phyloP scores from a whole-genome alignment of 2,113 vertebrate species.

The Pseudopipra pipra region DNA sequence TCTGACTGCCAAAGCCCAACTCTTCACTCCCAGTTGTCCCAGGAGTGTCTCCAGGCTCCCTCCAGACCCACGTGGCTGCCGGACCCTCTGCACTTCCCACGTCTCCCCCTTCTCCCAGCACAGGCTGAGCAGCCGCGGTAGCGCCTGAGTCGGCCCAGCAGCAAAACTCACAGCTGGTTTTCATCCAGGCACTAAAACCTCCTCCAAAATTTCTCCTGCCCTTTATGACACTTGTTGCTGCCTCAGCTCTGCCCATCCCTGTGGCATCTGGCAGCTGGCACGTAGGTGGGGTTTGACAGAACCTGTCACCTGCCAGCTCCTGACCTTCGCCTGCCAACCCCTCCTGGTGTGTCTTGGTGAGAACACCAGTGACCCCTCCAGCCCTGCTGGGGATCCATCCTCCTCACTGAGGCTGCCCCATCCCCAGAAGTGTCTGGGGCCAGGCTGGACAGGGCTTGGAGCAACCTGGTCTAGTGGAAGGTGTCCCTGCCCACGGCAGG shows the following conservation, averaged over 20 bases:
- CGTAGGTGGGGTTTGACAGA: neutral
- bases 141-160: neutral
- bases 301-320: neutral
- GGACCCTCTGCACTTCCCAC: neutral
- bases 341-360: fast-evolving
- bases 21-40: fast-evolving
- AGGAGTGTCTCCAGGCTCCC: neutral
- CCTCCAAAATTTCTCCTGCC: neutral
- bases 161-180: neutral
- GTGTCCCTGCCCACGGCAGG: neutral
- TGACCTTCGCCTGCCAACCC: neutral
- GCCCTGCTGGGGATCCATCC: neutral
- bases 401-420: neutral
- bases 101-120: neutral
- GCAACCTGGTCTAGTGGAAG: neutral
- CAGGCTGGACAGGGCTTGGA: fast-evolving
- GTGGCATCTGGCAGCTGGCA: neutral
- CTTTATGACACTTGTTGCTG: neutral
- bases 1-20: neutral
- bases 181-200: neutral
- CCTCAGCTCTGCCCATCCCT: neutral
- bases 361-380: neutral
- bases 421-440: neutral
- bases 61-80: fast-evolving
- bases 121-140: neutral